Conservation (phyloP, 2,113 vertebrate genomes). For the Megaceryle torquata region DNA sequence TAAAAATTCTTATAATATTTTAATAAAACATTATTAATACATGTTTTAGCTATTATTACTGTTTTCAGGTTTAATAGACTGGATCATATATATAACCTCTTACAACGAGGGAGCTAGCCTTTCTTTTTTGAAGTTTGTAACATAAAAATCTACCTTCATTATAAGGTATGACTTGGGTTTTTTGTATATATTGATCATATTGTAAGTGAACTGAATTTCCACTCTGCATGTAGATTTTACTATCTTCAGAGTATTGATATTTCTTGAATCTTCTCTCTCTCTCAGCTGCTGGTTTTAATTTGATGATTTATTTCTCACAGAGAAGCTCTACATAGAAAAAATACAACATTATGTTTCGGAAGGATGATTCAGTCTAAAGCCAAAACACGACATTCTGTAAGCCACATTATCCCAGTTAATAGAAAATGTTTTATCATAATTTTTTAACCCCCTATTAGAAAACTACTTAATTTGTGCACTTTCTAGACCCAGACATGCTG, state of each 20-base stretch:
- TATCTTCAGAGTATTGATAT: not conserved
- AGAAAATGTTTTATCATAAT: not conserved
- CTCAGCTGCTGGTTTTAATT: not conserved
- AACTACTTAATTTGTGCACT: not conserved
- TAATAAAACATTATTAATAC: not conserved
- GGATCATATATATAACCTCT: not conserved
- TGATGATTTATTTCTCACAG: not conserved
- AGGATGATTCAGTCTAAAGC: not conserved
- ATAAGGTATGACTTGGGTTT: not conserved
- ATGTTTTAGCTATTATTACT: not conserved
- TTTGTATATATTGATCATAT: not conserved
- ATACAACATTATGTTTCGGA: not conserved
- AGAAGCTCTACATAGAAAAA: not conserved
- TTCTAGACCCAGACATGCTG: not conserved
- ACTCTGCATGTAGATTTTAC: not conserved
- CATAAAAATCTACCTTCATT: not conserved
- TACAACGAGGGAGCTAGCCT: not conserved
- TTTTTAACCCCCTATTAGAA: not conserved
- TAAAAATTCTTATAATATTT: not conserved
- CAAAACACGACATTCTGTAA: not conserved
- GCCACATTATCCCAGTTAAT: not conserved
- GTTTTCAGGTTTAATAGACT: not conserved
- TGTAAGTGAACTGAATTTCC: not conserved
- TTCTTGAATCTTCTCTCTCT: not conserved
- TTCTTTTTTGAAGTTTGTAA: not conserved